Evolutionary conservation across 2,888 invertebrate genomes (phyloP).

Genomic region (Asteroscopus sphinx): DNA sequence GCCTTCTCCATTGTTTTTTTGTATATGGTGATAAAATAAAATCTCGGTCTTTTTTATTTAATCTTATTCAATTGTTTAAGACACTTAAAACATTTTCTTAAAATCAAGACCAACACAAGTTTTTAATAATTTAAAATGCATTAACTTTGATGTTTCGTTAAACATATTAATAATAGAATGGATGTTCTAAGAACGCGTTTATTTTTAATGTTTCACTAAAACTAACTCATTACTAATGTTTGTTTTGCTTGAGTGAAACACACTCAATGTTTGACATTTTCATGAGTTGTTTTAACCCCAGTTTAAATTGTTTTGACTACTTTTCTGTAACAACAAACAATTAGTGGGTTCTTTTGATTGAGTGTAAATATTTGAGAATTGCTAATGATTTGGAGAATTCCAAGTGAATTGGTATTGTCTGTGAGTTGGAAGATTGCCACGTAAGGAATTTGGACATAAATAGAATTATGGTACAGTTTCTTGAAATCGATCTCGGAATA

Average conservation of each 20-base stretch:
- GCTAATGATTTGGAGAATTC: neutral
- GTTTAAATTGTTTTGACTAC: slow-evolving; percentile 40
- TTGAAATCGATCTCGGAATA: too few species aligned
- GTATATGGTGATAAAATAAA: too few species aligned
- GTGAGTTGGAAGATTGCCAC: too few species aligned
- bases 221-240: slow-evolving; percentile 43
- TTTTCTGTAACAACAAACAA: slow-evolving; percentile 23
- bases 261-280: slow-evolving; percentile 51
- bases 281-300: slow-evolving; percentile 37
- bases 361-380: slow-evolving; percentile 7
- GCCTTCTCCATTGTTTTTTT: too few species aligned
- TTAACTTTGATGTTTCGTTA: slow-evolving; percentile 10
- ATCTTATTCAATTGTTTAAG: too few species aligned
- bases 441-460: too few species aligned
- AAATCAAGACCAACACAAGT: too few species aligned
- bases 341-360: slow-evolving; percentile 14
- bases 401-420: slow-evolving; percentile 14
- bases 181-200: slow-evolving; percentile 10
- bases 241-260: slow-evolving; percentile 41
- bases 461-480: too few species aligned
- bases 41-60: too few species aligned
- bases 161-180: slow-evolving; percentile 7
- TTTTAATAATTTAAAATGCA: neutral
- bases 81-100: neutral
- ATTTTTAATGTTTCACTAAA: slow-evolving; percentile 26